phyloP scores from a whole-genome alignment of 2,113 vertebrate genomes.

The Corythaeola cristata region DNA sequence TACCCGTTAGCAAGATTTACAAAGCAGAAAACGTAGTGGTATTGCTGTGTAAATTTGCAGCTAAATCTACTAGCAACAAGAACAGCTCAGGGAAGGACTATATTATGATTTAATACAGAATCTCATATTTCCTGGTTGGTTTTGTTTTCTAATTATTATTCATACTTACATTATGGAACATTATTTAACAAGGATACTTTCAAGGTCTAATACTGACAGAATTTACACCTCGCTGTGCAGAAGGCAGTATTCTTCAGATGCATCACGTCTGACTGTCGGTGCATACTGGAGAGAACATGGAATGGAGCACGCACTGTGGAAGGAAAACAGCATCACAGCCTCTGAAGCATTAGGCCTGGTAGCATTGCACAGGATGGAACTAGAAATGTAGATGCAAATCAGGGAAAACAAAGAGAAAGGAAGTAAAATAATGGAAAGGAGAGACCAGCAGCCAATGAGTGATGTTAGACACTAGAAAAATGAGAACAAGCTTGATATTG shows the following conservation, averaged over 20 bases:
- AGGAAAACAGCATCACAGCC: neutral
- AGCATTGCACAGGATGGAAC: neutral
- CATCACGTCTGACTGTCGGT: neutral
- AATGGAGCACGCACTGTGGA: fast-evolving
- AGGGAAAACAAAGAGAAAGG: neutral
- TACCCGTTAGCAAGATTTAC: neutral
- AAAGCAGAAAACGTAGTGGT: neutral
- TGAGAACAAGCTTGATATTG: neutral
- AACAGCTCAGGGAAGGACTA: neutral
- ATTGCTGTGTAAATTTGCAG: neutral
- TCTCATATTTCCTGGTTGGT: neutral
- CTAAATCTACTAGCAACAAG: neutral
- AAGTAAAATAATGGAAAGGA: neutral
- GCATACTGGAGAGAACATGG: fast-evolving
- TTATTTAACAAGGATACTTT: neutral
- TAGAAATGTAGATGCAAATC: neutral
- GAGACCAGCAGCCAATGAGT: neutral
- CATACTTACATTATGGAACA: neutral
- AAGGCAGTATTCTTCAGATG: neutral
- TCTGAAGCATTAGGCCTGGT: neutral
- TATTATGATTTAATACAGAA: neutral
- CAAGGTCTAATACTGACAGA: neutral
- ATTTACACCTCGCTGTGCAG: neutral
- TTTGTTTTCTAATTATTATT: slow-evolving; percentile 26
- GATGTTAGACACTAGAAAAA: neutral